phyloP scores from a whole-genome alignment of 37 sponge, comb jelly and placozoan species.

The Corticium candelabrum region DNA sequence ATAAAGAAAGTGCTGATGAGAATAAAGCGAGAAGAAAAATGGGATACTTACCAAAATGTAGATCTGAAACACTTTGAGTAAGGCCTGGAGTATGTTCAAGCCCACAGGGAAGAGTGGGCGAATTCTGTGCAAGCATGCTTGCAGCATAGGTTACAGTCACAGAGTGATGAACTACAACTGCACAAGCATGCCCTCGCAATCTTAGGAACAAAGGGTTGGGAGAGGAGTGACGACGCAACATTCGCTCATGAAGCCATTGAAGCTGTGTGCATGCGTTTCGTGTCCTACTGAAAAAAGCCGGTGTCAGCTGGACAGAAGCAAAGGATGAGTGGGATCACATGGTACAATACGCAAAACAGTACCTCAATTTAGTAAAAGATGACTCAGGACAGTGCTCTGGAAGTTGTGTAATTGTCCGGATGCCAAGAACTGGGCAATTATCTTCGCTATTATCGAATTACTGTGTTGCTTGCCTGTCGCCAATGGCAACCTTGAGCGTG shows the following conservation, averaged over 20 bases:
- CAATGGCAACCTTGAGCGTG: slow-evolving; percentile 46
- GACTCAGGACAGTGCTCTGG: slow-evolving; percentile 29
- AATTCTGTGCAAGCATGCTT: no score
- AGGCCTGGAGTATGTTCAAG: no score
- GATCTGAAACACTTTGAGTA: slow-evolving; percentile 14
- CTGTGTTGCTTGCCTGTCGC: slow-evolving; percentile 43
- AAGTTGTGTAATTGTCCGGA: slow-evolving; percentile 46
- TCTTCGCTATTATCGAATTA: slow-evolving; percentile 40
- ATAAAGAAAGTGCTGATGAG: slow-evolving; percentile 43
- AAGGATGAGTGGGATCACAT: slow-evolving; percentile 62
- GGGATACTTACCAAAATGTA: slow-evolving; percentile 24
- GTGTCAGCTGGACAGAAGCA: slow-evolving; percentile 16
- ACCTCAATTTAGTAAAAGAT: slow-evolving; percentile 39
- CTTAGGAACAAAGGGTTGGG: slow-evolving; percentile 66
- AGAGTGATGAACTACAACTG: no score
- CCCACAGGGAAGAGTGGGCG: no score
- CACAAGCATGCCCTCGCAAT: slow-evolving; percentile 32
- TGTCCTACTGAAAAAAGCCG: slow-evolving; percentile 29
- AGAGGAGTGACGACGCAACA: slow-evolving; percentile 11
- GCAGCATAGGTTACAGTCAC: no score
- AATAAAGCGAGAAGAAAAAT: slow-evolving; percentile 11
- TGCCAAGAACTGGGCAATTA: slow-evolving; percentile 30
- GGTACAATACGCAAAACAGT: slow-evolving; percentile 42
- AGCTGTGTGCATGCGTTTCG: slow-evolving; percentile 12
- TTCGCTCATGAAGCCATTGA: slow-evolving; percentile 40